Percentiles rank a stretch among this genome's conserved stretches.
phyloP scores from a whole-genome alignment of 1,140 invertebrate genomes.

The Epicauta chinensis region DNA sequence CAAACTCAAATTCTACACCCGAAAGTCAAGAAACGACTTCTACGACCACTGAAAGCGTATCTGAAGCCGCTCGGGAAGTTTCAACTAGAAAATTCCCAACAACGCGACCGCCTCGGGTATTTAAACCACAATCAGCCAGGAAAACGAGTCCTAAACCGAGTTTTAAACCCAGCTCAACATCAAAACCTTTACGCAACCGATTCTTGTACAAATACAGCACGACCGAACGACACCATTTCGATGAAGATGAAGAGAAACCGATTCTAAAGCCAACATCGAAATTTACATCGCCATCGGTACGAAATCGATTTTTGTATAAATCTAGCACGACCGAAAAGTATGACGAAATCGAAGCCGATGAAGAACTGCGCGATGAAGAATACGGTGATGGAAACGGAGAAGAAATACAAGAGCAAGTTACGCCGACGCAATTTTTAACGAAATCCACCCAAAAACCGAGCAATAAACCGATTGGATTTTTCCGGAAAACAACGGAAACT shows the following conservation, averaged over 20 bases:
- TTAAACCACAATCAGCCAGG: neutral
- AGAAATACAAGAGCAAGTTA: conserved; percentile 2
- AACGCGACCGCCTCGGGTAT: conserved; percentile 1
- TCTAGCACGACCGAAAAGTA: neutral
- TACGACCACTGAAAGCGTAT: conserved; percentile 12
- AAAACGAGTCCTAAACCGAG: neutral
- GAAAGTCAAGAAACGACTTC: conserved; percentile 20
- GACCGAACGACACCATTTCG: conserved; percentile 5
- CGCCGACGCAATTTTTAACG: neutral
- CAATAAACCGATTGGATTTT: conserved; percentile 7
- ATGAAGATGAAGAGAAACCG: neutral
- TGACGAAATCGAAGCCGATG: conserved; percentile 33
- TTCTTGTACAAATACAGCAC: conserved; percentile 23
- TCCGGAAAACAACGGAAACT: conserved; percentile 11
- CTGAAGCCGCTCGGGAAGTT: neutral
- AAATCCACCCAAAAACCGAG: neutral
- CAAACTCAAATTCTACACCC: conserved; percentile 4
- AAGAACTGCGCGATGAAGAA: conserved; percentile 29
- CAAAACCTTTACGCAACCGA: conserved; percentile 15
- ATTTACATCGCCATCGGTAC: neutral
- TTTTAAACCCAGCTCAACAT: conserved; percentile 3
- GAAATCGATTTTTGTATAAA: neutral
- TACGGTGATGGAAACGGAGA: conserved; percentile 40
- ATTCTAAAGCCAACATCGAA: too few species aligned
- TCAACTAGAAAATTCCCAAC: neutral